These are phyloP conservation scores for Andrena praecox DNA, from an alignment of 2,888 invertebrate genomes.

Conservation along the genomic window DNA sequence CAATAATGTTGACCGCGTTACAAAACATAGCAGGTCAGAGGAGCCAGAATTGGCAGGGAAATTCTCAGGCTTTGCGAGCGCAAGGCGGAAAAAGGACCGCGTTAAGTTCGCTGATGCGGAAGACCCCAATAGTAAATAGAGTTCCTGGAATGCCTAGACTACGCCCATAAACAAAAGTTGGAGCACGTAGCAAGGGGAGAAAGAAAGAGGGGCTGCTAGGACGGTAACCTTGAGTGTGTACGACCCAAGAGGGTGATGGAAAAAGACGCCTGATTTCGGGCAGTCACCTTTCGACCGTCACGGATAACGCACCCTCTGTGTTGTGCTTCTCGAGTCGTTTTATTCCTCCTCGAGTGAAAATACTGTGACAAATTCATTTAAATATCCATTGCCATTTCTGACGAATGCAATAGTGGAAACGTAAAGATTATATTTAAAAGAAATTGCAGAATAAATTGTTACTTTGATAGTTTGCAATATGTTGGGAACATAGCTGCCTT, in stretches of 20 bases:
- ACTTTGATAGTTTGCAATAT: background rate
- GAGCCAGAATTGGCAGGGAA: background rate
- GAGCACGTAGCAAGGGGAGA: slow-evolving; percentile 1
- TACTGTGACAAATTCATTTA: background rate
- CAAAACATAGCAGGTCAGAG: background rate
- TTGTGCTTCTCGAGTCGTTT: background rate
- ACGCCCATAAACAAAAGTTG: slow-evolving; percentile 14
- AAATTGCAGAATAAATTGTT: background rate
- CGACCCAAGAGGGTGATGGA: slow-evolving; percentile 22
- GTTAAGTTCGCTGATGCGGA: background rate
- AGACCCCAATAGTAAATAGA: background rate
- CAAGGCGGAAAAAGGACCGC: background rate
- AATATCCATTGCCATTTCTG: background rate
- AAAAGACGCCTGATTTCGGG: slow-evolving; percentile 24
- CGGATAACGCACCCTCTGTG: background rate
- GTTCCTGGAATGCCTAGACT: background rate
- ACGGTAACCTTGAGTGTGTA: slow-evolving; percentile 19
- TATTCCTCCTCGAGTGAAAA: background rate
- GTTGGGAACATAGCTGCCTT: background rate
- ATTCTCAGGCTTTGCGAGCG: background rate
- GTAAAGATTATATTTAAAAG: background rate
- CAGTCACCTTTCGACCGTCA: slow-evolving; percentile 20
- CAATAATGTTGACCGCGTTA: too few relatives aligned
- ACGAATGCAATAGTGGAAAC: too few relatives aligned
- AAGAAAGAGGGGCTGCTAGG: slow-evolving; percentile 1